A percentile compares a stretch with the other conserved stretches of the same genome.
Conservation (phyloP, 2,797 vertebrate species). For the Darevskia nairensis region DNA sequence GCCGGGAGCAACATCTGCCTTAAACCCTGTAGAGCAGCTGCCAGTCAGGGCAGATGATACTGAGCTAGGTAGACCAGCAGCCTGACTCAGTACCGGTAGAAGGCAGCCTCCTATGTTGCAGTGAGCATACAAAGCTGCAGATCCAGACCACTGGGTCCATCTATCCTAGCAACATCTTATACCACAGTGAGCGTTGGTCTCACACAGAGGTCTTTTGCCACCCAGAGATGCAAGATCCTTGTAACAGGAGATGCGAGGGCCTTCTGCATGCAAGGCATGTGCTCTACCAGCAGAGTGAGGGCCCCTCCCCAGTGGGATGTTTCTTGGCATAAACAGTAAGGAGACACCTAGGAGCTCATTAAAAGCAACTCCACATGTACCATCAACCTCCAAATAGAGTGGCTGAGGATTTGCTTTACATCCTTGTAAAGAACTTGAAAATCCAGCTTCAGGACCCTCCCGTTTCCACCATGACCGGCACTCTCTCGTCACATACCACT, state of each 20-base stretch:
- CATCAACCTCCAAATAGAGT: conserved; percentile 35
- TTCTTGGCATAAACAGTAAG: not conserved
- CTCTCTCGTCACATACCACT: conserved; percentile 27
- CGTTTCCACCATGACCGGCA: conserved; percentile 3
- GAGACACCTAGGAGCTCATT: not conserved
- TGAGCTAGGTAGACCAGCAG: too few species aligned
- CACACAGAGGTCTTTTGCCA: not conserved
- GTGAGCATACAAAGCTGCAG: not conserved
- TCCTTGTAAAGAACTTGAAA: conserved; percentile 48
- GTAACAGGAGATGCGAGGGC: not conserved
- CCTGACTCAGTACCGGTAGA: too few species aligned
- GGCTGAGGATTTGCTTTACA: conserved; percentile 8
- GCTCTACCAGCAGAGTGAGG: not conserved
- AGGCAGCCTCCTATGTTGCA: not conserved
- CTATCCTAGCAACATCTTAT: too few species aligned
- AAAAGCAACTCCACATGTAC: conserved; percentile 35
- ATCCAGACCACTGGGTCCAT: not conserved
- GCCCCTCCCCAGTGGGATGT: not conserved
- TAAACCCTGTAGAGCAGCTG: too few species aligned
- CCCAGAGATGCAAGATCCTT: not conserved
- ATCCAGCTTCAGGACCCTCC: conserved; percentile 36
- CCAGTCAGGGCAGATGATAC: too few species aligned
- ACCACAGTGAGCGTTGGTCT: too few species aligned
- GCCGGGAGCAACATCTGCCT: too few species aligned
- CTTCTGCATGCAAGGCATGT: not conserved